Evolutionary conservation across 1,140 invertebrate genomes (phyloP).

Genomic region (Psix sp.): DNA sequence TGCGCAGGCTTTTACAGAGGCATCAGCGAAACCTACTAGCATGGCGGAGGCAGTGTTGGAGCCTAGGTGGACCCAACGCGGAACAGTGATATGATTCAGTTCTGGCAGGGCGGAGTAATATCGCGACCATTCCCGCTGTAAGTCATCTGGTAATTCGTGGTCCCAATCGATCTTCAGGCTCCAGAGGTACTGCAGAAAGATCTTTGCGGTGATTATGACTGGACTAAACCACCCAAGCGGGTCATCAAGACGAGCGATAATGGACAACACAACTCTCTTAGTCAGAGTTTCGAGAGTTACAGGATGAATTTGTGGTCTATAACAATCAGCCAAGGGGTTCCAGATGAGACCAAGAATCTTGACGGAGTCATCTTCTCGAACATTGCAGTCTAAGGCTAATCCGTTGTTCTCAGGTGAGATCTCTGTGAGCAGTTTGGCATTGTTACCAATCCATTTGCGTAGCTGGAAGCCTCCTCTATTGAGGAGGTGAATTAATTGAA

Average conservation of each 20-base stretch:
- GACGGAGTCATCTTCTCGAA: neutral
- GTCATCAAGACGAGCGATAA: neutral
- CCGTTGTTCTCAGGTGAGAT: neutral
- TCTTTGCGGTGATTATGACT: slow-evolving; percentile 3
- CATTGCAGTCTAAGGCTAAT: neutral
- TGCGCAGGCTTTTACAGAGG: neutral
- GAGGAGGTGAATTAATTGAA: neutral
- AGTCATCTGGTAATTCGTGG: neutral
- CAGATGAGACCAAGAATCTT: neutral
- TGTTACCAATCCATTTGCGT: neutral
- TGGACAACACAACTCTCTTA: slow-evolving; percentile 1
- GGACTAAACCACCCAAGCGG: slow-evolving; percentile 4
- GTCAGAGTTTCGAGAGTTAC: neutral
- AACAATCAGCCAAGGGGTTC: neutral
- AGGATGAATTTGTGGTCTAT: neutral
- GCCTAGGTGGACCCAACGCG: neutral
- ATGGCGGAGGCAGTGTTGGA: neutral
- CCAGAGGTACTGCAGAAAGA: slow-evolving; percentile 3
- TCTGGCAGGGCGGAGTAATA: neutral
- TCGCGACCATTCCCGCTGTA: neutral
- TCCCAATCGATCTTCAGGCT: neutral
- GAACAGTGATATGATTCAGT: neutral
- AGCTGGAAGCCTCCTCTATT: neutral
- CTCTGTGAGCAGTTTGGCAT: neutral
- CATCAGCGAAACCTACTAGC: slow-evolving; percentile 3